Evolutionary conservation across 2,888 invertebrate genomes (phyloP), one percentile per base, ranked within the genome.

Genomic region (Prenolepis imparis): DNA sequence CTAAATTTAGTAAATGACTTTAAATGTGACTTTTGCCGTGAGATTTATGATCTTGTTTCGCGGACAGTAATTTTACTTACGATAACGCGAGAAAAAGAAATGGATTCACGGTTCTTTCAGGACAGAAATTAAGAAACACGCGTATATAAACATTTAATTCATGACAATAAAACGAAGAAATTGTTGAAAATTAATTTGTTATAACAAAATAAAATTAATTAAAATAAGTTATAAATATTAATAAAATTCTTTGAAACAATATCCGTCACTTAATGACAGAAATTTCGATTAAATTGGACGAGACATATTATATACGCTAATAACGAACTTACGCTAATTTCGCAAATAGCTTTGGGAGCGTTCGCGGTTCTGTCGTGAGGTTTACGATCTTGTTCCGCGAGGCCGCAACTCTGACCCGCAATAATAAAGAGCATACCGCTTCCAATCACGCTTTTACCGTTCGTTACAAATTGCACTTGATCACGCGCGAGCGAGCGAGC

Each of bases 401-500:
- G 21, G 59, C 28, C 59, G 72, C 44, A 80, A 80, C 72, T 80
- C 70, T 70, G 78, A 80, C 72, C 78, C 72, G 59, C 44, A 36
- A 80, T 70, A 80, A 80, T 80, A 80, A 70, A 70, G 48, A 52
- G 78, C 72, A 41, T 48, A 70, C 72, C 59, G 72, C 59, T 70
- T 70, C 72, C 78, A 80, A 80, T 80, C 78, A 48, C 59, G 70
- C 78, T 80, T 70, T 67, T 80, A 80, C 78, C 72, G 72, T 70
- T 80, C 48, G 72, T 68, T 80, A 80, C 70, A 70, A 70, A 80
- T 80, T 80, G 72, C 78, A 70, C 72, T 80, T 80, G 78, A 80
- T 80, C 72, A 59, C 78, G 70, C 70, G 78, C 78, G 32, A 59
- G 70, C 57, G 44, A 72, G 55, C 32, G 21, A 52, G 28, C 28